Base-by-base conservation (phyloP, 64 coral and sea anemone species). In the Hydrozoanthus tunicans region DNA sequence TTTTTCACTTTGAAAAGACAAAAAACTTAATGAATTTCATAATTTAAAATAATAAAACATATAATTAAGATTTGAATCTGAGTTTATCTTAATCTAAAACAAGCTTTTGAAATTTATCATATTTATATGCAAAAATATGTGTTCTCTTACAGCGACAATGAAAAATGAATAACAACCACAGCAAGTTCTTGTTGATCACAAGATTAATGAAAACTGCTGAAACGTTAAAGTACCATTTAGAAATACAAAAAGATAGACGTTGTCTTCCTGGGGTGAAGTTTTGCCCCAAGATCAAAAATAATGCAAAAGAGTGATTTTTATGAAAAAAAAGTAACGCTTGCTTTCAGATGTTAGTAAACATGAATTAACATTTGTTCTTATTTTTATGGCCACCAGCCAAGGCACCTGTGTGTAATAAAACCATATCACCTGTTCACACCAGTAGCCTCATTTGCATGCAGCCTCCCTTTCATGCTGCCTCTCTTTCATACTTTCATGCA, bases 51-150 rank as follows among this genome's bases (percentile, higher is more conserved):
- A 62, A 43, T 2, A 43, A 43, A 43, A 43, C 32, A 43, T 43
- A 43, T 43, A 43, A 43, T 43, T 43, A 43, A 26, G 53, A 52
- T 76, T 66, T 66, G 64, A 66, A 76, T 79, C 15, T 57, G 15
- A 58, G 57, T 57, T 79, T 55, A 58, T 24, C 55, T 58, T 7
- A 55, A 55, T 4, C 58, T 81, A 51, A 81, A 75, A 88, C 55
- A 88, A 74, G 70, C 84, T 73, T 70, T 73, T 54, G 67, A 25
- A 88, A 73, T 88, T 88, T 73, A 88, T 88, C 68, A 88, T 88
- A 73, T 86, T 88, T 69, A 74, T 61, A 75, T 74, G n/a, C 20
- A 74, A 73, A 86, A 3, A 64, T 53, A 56, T 72, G 9, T 86
- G 17, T 69, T n/a, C 24, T 58, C 67, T 86, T 88, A 88, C 84